Evolutionary conservation across 2,888 invertebrate species (phyloP).

Genomic region (Rhingia rostrata): DNA sequence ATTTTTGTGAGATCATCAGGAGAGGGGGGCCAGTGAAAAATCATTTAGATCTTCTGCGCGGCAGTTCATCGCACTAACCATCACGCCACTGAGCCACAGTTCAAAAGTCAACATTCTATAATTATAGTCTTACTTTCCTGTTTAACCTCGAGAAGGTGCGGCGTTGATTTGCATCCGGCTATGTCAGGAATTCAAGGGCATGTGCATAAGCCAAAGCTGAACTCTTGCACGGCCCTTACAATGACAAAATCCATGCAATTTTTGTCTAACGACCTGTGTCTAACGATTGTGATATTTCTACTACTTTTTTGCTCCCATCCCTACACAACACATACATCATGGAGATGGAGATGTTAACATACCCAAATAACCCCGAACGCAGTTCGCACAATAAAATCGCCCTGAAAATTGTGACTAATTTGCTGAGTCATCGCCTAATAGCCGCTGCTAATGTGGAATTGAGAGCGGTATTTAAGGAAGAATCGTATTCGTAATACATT

Average conservation of each 20-base stretch:
- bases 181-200: background rate
- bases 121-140: no score
- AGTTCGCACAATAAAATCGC: slow-evolving; percentile 10
- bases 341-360: no score
- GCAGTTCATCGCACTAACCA: no score
- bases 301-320: background rate
- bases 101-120: no score
- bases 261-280: slow-evolving; percentile 25
- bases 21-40: no score
- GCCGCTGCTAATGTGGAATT: slow-evolving; percentile 32
- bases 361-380: background rate
- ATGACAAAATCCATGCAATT: slow-evolving; percentile 18
- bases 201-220: background rate
- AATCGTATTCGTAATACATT: background rate
- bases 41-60: no score
- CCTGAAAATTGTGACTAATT: slow-evolving; percentile 42
- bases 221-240: background rate
- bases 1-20: no score
- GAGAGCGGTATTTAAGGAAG: slow-evolving; percentile 17
- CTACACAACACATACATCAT: background rate
- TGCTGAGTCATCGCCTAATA: slow-evolving; percentile 32
- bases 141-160: background rate
- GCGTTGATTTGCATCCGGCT: slow-evolving; percentile 13
- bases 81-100: no score
- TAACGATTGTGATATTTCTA: no score